Conservation (phyloP, 2,113 vertebrate species). For the Astur gentilis region DNA sequence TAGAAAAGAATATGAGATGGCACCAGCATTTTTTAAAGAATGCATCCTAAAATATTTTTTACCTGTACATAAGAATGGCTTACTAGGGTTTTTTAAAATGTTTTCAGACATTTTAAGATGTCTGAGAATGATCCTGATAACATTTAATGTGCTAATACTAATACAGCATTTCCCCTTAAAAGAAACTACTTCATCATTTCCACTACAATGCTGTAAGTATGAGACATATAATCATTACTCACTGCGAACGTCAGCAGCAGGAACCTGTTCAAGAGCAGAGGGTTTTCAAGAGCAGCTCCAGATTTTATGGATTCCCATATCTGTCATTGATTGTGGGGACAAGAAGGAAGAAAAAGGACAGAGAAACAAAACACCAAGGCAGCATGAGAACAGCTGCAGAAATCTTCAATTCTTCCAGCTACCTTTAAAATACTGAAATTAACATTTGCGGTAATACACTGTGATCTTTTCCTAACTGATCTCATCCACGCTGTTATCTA, state of each 20-base stretch:
- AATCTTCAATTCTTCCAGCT: neutral
- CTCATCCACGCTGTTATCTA: neutral
- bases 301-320: constrained; percentile 91
- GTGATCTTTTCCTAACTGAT: neutral
- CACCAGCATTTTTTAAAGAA: neutral
- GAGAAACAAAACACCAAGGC: neutral
- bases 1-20: neutral
- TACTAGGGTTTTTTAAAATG: neutral
- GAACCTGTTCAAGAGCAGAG: constrained; percentile 87
- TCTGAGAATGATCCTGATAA: neutral
- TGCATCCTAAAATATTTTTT: neutral
- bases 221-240: constrained; percentile 40
- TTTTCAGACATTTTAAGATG: neutral
- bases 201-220: neutral
- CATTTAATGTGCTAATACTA: neutral
- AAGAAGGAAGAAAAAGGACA: neutral
- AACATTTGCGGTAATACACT: neutral
- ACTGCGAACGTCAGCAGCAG: constrained; percentile 94
- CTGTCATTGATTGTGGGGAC: constrained; percentile 61
- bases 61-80: neutral
- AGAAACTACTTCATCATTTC: neutral
- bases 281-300: constrained; percentile 84
- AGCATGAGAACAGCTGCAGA: neutral
- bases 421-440: neutral
- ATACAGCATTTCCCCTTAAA: neutral